These are phyloP conservation scores for Chondrilla cf. caribensis DNA, from an alignment of 37 sponge, comb jelly and placozoan species.

Conservation along the genomic window DNA sequence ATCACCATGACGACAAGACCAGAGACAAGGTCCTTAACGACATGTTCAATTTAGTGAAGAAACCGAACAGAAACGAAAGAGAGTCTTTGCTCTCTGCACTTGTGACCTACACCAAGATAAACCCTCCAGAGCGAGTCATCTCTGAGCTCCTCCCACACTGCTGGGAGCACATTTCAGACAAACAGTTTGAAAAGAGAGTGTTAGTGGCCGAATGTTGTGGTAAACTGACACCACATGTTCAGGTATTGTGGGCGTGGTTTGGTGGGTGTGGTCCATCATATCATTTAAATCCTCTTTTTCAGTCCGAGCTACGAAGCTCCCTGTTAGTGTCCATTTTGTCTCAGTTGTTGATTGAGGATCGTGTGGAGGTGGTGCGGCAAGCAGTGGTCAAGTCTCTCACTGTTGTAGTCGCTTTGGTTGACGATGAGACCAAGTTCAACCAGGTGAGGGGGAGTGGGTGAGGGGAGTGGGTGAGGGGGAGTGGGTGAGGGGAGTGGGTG, in stretches of 20 bases:
- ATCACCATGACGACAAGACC: conserved; percentile 61
- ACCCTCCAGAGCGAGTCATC: conserved; percentile 45
- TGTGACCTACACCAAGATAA: conserved; percentile 79
- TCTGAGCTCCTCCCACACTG: conserved; percentile 91
- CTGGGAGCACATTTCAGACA: conserved; percentile 86
- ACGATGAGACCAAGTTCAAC: conserved; percentile 77
- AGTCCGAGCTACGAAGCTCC: conserved; percentile 79
- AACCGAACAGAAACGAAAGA: conserved; percentile 75
- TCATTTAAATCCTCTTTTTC: neutral
- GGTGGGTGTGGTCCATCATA: neutral
- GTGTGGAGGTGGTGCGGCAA: conserved; percentile 74
- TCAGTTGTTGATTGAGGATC: conserved; percentile 76
- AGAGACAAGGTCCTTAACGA: conserved; percentile 72
- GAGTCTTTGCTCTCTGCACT: conserved; percentile 60
- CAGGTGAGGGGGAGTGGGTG: conserved; percentile 26
- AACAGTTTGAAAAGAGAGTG: conserved; percentile 70
- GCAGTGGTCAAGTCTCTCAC: conserved; percentile 60
- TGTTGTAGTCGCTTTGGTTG: conserved; percentile 76
- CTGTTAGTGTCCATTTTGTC: conserved; percentile 81
- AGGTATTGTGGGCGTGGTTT: conserved; percentile 36
- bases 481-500: too few relatives aligned
- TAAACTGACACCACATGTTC: conserved; percentile 70
- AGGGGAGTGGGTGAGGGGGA: too few relatives aligned
- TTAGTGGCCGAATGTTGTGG: conserved; percentile 89
- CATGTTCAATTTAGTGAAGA: conserved; percentile 86